Evolutionary conservation across 2,113 vertebrate genomes (phyloP).

Genomic region (Paratilapia polleni): DNA sequence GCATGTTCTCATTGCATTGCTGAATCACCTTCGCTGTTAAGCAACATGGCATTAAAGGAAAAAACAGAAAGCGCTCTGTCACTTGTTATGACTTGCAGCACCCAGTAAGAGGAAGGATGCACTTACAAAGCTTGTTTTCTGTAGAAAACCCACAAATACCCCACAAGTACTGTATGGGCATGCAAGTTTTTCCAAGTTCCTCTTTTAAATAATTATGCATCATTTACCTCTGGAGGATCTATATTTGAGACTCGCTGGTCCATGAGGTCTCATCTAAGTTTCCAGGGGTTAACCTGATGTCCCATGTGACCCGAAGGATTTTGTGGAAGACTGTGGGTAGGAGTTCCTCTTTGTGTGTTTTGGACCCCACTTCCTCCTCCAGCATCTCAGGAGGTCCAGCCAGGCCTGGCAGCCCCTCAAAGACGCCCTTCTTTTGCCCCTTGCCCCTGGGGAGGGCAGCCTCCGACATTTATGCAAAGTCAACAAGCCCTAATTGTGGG

Average conservation of each 20-base stretch:
- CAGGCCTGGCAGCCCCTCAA: slow-evolving; percentile 74
- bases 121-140: slow-evolving; percentile 64
- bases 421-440: slow-evolving; percentile 72
- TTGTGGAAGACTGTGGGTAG: slow-evolving; percentile 27
- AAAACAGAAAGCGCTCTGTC: slow-evolving; percentile 5
- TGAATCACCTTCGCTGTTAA: slow-evolving; percentile 24
- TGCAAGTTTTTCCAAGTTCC: slow-evolving; percentile 1
- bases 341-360: slow-evolving; percentile 55
- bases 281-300: slow-evolving; percentile 61
- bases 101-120: slow-evolving; percentile 58
- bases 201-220: slow-evolving; percentile 26
- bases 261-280: slow-evolving; percentile 43
- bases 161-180: too few relatives aligned
- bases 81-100: slow-evolving; percentile 70
- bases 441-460: slow-evolving; percentile 64
- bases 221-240: slow-evolving; percentile 18
- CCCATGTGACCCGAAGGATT: slow-evolving; percentile 51
- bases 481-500: slow-evolving; percentile 84
- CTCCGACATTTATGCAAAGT: slow-evolving; percentile 82
- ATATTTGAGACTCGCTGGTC: slow-evolving; percentile 21
- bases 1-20: neutral
- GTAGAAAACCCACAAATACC: slow-evolving; percentile 47
- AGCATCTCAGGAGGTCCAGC: slow-evolving; percentile 61
- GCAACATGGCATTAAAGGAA: neutral
- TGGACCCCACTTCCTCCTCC: slow-evolving; percentile 45